Percentiles rank a stretch among this genome's conserved stretches.
Conservation (phyloP, 2,888 invertebrate genomes). For the Catocala fraxini region DNA sequence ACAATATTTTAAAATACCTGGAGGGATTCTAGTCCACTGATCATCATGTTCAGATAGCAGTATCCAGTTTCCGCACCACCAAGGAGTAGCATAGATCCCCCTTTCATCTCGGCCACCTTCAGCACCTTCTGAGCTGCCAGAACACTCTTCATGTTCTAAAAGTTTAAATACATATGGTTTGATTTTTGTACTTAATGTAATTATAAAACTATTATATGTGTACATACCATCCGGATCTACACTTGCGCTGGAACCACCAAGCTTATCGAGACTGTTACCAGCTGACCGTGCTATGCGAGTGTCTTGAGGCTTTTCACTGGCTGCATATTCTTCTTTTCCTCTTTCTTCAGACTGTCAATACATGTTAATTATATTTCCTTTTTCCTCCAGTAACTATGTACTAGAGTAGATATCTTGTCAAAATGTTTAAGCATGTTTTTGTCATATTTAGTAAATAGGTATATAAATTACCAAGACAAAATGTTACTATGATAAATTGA, state of each 20-base stretch:
- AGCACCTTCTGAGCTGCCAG: slow-evolving; percentile 81
- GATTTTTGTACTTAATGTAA: background rate
- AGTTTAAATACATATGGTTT: background rate
- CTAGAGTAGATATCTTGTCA: too few relatives aligned
- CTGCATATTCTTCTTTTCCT: slow-evolving; percentile 89
- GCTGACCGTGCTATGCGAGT: slow-evolving; percentile 90
- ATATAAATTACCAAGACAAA: too few relatives aligned
- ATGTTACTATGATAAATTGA: too few relatives aligned
- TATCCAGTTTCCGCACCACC: slow-evolving; percentile 93
- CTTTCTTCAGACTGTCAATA: slow-evolving; percentile 90
- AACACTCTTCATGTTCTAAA: slow-evolving; percentile 87
- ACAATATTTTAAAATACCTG: slow-evolving; percentile 60
- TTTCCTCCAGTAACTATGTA: too few relatives aligned
- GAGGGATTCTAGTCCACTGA: slow-evolving; percentile 81
- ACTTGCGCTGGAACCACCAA: slow-evolving; percentile 90
- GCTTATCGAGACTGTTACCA: slow-evolving; percentile 90
- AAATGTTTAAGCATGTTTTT: too few relatives aligned
- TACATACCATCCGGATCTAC: slow-evolving; percentile 86
- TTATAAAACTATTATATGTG: background rate
- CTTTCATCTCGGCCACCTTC: slow-evolving; percentile 87
- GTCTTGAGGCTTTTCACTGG: slow-evolving; percentile 81
- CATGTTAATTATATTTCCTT: background rate
- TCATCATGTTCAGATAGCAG: slow-evolving; percentile 79
- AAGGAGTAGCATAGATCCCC: slow-evolving; percentile 93
- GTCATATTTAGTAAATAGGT: too few relatives aligned